Evolutionary conservation across 2,888 invertebrate genomes (phyloP), one percentile per base, ranked within the genome.

Genomic region (Platycheirus albimanus): DNA sequence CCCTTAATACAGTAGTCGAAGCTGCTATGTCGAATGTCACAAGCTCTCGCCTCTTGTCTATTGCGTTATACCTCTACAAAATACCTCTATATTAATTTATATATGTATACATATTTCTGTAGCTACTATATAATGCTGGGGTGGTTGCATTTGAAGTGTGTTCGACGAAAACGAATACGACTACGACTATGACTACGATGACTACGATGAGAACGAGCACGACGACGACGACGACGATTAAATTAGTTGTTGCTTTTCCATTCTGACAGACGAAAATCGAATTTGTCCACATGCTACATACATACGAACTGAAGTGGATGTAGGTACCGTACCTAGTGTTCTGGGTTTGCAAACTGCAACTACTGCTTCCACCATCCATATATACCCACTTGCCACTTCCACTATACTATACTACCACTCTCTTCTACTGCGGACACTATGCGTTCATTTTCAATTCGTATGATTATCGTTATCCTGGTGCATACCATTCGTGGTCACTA

Each of bases 181-280:
- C 76, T 47, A 71, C 77, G 33, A 64, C 77, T 70, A 77, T 77
- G 24, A 41, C 4, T 3, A 38, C 15, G 20, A 70, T 70, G 54
- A 71, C 77, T 24, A 64, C 77, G 77, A 77, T 77, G n/a, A n/a
- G n/a, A n/a, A n/a, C n/a, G n/a, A n/a, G n/a, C n/a, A n/a, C 10
- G 24, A 41, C 4, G 8, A 38, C 15, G 20, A 70, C 76, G 54
- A 71, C 77, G 33, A 64, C 77, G 77, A 77, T 77, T 77, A 77
- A 77, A 77, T 77, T 77, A 77, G 77, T 77, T 77, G 77, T 77
- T 77, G 77, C 77, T 77, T 77, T 77, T 71, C 71, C 77, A 77
- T 77, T 63, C 71, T 77, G 77, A 77, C 77, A 77, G 63, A 77
- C 64, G 70, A 70, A 77, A 77, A 77, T 77, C 77, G 77, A 77